A percentile compares a stretch with the other conserved stretches of the same genome.
Conservation (phyloP, 2,888 invertebrate genomes). For the Cheilosia soror region DNA sequence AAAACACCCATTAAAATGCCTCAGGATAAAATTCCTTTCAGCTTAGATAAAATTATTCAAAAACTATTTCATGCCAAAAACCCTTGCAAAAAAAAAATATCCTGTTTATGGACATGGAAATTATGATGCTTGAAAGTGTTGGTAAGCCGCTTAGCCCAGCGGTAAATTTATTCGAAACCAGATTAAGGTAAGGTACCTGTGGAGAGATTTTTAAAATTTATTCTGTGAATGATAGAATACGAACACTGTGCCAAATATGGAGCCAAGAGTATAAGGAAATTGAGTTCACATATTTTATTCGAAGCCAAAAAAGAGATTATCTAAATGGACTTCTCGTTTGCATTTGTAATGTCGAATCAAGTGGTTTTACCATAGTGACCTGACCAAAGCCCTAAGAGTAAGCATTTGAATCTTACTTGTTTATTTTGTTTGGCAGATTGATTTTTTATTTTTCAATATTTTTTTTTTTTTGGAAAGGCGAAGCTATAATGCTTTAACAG, state of each 20-base stretch:
- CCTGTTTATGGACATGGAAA: conserved; percentile 43
- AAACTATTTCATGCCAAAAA: conserved; percentile 33
- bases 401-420: not conserved
- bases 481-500: no score
- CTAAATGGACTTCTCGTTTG: conserved; percentile 37
- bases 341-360: conserved; percentile 4
- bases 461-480: no score
- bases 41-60: conserved; percentile 20
- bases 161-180: conserved; percentile 51
- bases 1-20: conserved; percentile 27
- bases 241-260: conserved; percentile 16
- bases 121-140: conserved; percentile 39
- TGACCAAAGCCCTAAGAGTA: not conserved
- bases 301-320: conserved; percentile 34
- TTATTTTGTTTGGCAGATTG: not conserved
- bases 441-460: not conserved
- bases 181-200: conserved; percentile 46
- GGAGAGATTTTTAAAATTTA: conserved; percentile 33
- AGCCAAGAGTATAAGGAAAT: not conserved
- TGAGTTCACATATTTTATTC: conserved; percentile 14
- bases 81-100: conserved; percentile 5
- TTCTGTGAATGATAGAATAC: conserved; percentile 34
- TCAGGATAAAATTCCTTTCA: conserved; percentile 5
- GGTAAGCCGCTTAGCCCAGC: conserved; percentile 34
- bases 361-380: not conserved